phyloP scores from a whole-genome alignment of 2,113 vertebrate species.

The Steatornis caripensis region DNA sequence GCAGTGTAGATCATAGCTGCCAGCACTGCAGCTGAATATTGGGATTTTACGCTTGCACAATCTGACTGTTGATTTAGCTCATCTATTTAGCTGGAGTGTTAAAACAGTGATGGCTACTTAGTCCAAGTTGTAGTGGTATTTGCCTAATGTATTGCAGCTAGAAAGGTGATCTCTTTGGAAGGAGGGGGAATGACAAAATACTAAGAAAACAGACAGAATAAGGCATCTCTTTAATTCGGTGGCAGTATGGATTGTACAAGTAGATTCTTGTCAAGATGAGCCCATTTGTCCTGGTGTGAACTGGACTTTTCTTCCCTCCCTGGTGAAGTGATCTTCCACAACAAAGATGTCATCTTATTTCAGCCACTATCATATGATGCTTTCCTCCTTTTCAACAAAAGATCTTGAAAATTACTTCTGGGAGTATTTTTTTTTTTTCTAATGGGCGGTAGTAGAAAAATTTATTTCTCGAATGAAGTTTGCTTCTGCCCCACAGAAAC shows the following conservation, averaged over 20 bases:
- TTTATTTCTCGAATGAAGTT: background rate
- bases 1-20: background rate
- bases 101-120: background rate
- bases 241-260: background rate
- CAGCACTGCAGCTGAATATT: background rate
- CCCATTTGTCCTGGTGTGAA: background rate
- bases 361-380: background rate
- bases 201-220: background rate
- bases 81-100: background rate
- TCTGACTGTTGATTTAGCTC: background rate
- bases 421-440: background rate
- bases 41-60: background rate
- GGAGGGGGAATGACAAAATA: background rate
- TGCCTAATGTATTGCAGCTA: background rate
- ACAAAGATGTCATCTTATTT: background rate
- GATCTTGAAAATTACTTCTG: background rate
- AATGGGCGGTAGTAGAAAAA: background rate
- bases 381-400: background rate
- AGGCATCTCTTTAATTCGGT: background rate
- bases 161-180: background rate
- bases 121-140: background rate
- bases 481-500: background rate
- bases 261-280: background rate
- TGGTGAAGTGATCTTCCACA: background rate
- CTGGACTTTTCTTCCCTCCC: background rate